phyloP scores from a whole-genome alignment of 2,797 vertebrate genomes.

The Sebastes aleutianus region DNA sequence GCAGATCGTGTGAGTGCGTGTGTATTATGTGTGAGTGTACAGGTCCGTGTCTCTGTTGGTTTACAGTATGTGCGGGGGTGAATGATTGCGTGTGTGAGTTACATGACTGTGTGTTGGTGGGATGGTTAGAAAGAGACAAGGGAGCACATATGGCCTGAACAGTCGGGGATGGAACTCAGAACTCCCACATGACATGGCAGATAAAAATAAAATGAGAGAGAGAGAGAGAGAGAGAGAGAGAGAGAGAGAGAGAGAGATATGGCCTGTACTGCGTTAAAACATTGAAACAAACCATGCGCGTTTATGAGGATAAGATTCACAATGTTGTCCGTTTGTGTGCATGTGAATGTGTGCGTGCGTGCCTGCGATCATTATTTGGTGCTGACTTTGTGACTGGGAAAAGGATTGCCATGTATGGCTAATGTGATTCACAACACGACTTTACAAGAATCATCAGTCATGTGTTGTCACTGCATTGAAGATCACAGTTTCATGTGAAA shows the following conservation, averaged over 20 bases:
- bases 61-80: slow-evolving; percentile 6
- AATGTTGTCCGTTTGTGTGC: background rate
- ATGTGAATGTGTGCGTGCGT: background rate
- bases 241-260: background rate
- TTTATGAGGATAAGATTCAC: slow-evolving; percentile 11
- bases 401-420: background rate
- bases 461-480: background rate
- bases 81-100: background rate
- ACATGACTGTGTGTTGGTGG: slow-evolving; percentile 30
- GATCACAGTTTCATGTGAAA: background rate
- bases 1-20: slow-evolving; percentile 8
- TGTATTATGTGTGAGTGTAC: background rate
- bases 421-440: background rate
- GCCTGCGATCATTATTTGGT: background rate
- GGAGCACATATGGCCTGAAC: slow-evolving; percentile 71
- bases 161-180: slow-evolving; percentile 64
- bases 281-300: background rate
- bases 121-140: slow-evolving; percentile 51
- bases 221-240: background rate
- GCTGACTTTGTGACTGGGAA: background rate
- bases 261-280: background rate
- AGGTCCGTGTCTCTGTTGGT: slow-evolving; percentile 8
- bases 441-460: background rate
- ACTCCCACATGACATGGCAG: slow-evolving; percentile 68
- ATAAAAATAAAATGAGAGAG: slow-evolving; percentile 59